Evolutionary conservation across 1,140 invertebrate species (phyloP), one percentile per base, ranked within the genome.

Genomic region (Zaprionus camerounensis): DNA sequence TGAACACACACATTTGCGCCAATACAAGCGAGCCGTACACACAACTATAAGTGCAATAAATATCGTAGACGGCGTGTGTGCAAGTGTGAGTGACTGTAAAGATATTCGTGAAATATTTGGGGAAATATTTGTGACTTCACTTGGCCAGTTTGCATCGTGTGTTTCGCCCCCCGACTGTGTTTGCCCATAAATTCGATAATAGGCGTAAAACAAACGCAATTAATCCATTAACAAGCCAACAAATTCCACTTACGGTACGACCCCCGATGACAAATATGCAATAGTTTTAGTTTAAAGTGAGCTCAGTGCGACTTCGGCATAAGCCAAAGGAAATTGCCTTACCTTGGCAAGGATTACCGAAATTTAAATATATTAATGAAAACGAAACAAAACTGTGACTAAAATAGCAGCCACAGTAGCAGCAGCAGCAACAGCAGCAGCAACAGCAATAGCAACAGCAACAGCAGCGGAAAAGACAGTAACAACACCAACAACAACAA

Each of bases 351-450:
- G 82, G 82, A 79, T 82, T 86, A 80, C 41, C 72, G 41, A 20
- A 80, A 72, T 76, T 76, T 71, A 70, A 78, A 84, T 83, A 62
- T 72, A 76, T 80, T 57, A 76, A 68, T 80, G 46, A 78, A 82
- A 71, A 67, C 66, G 53, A 38, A 71, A 71, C 62, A 61, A 58
- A 62, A 61, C 46, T 66, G 72, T 67, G 64, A 80, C 80, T 61
- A 77, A 87, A 82, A 82, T 72, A 82, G 83, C 80, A 82, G 70
- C 81, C 70, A 56, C 66, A 31, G 46, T 41, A 63, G 31, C 44
- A 44, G 49, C 53, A 58, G 61, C 77, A 61, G 69, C 20, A 22
- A 22, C 20, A 22, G 1, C 1, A 20, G 20, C 72, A 84, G 78
- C 56, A 82, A 67, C 80, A 77, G 61, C 72, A 71, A 68, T 61